Percentiles rank a stretch among this genome's conserved stretches.
Evolutionary conservation across 2,797 vertebrate species (phyloP).

Genomic region (Linurgus olivaceus): DNA sequence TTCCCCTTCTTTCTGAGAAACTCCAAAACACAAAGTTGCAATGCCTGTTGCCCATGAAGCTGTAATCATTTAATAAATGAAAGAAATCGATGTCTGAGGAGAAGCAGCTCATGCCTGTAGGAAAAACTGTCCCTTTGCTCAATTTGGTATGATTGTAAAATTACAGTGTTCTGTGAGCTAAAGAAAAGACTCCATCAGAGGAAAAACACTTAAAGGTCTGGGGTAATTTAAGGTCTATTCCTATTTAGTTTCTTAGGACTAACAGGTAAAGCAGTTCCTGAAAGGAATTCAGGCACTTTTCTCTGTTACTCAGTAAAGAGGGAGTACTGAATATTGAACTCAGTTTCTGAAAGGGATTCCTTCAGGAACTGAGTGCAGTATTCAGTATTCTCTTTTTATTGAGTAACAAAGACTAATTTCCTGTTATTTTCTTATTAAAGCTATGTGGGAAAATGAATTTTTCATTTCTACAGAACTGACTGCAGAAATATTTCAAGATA

Average conservation of each 20-base stretch:
- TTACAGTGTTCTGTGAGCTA: not conserved
- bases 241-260: not conserved
- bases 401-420: not conserved
- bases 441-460: not conserved
- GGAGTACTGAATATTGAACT: not conserved
- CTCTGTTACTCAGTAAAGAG: not conserved
- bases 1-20: not conserved
- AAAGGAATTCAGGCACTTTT: not conserved
- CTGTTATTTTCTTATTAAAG: not conserved
- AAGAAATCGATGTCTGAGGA: not conserved
- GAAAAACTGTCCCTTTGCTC: not conserved
- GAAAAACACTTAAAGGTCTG: not conserved
- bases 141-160: not conserved
- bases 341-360: not conserved
- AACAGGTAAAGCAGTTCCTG: not conserved
- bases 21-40: not conserved
- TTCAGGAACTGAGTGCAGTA: not conserved
- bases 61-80: not conserved
- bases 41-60: not conserved
- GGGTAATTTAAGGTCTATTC: not conserved
- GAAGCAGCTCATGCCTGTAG: not conserved
- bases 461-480: not conserved
- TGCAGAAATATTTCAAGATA: not conserved
- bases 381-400: not conserved
- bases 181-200: not conserved